phyloP scores from a whole-genome alignment of 2,888 invertebrate genomes.

The Patella pellucida region DNA sequence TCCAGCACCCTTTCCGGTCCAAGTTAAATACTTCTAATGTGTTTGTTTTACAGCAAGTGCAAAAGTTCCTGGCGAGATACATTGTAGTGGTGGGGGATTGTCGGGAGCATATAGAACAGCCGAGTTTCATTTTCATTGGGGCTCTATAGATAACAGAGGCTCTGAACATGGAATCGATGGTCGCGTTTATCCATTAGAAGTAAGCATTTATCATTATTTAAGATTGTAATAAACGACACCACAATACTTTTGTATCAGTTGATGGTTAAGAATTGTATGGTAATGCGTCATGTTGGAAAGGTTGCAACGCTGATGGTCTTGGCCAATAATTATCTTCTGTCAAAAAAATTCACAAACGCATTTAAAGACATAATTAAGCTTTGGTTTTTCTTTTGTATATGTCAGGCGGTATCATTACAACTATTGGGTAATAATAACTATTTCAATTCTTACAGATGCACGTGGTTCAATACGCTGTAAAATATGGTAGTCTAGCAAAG shows the following conservation, averaged over 20 bases:
- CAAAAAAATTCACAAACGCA: no score
- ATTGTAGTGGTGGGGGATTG: slow-evolving; percentile 40
- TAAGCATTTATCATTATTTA: slow-evolving; percentile 16
- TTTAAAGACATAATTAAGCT: no score
- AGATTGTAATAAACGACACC: no score
- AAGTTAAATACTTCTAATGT: no score
- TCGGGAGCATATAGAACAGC: slow-evolving; percentile 35
- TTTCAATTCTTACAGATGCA: slow-evolving; percentile 60
- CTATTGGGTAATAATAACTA: neutral
- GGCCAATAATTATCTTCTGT: no score
- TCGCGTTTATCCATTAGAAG: slow-evolving; percentile 41
- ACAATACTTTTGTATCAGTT: no score
- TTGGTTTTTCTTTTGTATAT: no score
- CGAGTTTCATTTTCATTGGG: slow-evolving; percentile 47
- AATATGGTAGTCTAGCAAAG: slow-evolving; percentile 76
- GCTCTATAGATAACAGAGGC: slow-evolving; percentile 33
- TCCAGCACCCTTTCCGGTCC: no score
- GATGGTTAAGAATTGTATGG: no score
- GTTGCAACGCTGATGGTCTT: no score
- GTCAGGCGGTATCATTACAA: no score
- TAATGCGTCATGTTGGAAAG: no score
- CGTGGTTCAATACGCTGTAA: slow-evolving; percentile 78
- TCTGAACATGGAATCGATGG: slow-evolving; percentile 45
- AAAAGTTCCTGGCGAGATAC: slow-evolving; percentile 13
- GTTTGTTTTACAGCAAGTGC: slow-evolving; percentile 16